Evolutionary conservation across 2,113 vertebrate genomes (phyloP).

Genomic region (Heliornis fulica): DNA sequence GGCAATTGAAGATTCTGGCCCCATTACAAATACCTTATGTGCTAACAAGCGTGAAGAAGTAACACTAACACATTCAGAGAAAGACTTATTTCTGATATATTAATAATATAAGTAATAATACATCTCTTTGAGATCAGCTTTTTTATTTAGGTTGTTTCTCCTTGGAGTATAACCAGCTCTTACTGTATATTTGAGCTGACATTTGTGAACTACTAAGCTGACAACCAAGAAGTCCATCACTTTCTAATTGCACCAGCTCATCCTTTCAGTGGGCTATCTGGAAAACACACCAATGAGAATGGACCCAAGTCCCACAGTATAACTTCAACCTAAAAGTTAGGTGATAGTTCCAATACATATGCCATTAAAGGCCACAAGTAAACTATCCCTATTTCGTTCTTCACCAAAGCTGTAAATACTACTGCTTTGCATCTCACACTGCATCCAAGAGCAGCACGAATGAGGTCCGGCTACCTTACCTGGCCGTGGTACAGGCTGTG

Average conservation of each 20-base stretch:
- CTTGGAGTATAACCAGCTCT: neutral
- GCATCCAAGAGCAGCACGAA: neutral
- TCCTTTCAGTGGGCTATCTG: fast-evolving
- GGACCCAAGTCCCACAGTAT: neutral
- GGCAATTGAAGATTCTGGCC: neutral
- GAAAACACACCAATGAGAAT: neutral
- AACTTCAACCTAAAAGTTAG: neutral
- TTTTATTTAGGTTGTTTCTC: neutral
- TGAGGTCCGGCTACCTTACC: slow-evolving; percentile 66
- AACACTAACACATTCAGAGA: neutral
- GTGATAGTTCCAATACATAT: neutral
- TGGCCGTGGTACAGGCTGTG: slow-evolving; percentile 96
- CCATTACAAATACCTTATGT: neutral
- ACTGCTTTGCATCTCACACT: neutral
- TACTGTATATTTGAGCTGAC: neutral
- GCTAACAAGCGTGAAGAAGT: neutral
- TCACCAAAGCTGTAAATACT: neutral
- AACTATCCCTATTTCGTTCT: neutral
- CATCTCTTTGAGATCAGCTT: neutral
- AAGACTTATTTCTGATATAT: neutral
- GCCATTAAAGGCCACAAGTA: neutral
- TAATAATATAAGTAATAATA: neutral
- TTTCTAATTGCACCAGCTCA: neutral
- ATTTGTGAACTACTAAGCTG: neutral
- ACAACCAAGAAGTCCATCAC: neutral